A percentile compares a stretch with the other conserved stretches of the same genome.
Conservation (phyloP, 2,113 vertebrate species). For the Propithecus coquereli region DNA sequence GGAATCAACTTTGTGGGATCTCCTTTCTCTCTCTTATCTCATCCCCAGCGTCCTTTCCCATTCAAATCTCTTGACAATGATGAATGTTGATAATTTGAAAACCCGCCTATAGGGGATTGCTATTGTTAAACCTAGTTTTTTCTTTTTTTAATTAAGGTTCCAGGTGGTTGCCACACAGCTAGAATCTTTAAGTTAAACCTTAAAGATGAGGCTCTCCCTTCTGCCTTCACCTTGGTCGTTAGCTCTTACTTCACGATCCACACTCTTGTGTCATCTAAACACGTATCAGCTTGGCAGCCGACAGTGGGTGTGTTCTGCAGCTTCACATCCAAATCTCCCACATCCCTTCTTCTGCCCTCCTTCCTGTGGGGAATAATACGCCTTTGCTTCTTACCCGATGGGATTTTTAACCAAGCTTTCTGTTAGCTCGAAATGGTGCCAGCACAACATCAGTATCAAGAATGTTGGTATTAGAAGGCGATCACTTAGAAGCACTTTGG, state of each 20-base stretch:
- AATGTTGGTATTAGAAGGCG: neutral
- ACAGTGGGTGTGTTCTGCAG: neutral
- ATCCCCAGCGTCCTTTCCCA: neutral
- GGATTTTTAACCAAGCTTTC: neutral
- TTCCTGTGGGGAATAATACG: neutral
- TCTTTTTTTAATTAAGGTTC: neutral
- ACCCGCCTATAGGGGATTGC: neutral
- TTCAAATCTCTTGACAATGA: neutral
- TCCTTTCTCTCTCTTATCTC: neutral
- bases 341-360: neutral
- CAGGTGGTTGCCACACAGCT: neutral
- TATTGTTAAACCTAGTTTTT: neutral
- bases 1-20: neutral
- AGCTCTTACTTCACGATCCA: neutral
- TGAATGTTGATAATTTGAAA: neutral
- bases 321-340: neutral
- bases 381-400: neutral
- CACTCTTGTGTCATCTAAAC: neutral
- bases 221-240: neutral
- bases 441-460: no score
- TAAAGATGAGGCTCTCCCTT: neutral
- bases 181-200: neutral
- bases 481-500: neutral
- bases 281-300: fast-evolving
- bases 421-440: neutral